phyloP scores from a whole-genome alignment of 2,113 vertebrate genomes.

The Forbesichthys papilliferus region DNA sequence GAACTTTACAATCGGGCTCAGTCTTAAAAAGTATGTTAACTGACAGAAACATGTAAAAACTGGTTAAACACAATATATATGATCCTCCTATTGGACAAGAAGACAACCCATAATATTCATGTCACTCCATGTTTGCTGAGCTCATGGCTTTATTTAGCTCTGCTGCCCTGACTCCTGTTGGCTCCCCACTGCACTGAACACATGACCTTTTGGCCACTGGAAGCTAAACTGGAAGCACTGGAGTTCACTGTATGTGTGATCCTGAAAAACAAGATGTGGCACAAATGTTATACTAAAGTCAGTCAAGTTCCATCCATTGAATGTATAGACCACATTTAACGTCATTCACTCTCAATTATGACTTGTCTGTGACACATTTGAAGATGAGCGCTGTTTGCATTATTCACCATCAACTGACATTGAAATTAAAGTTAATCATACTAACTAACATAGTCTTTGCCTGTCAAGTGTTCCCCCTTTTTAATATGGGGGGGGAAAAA shows the following conservation, averaged over 20 bases:
- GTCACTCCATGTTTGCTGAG: slow-evolving; percentile 65
- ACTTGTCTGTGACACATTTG: no score
- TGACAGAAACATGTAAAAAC: slow-evolving; percentile 15
- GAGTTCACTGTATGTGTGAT: slow-evolving; percentile 16
- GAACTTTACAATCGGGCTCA: no score
- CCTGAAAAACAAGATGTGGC: not conserved
- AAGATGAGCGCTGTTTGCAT: no score
- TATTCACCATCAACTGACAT: not conserved
- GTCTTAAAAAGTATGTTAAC: not conserved
- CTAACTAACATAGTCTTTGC: not conserved
- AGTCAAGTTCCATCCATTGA: no score
- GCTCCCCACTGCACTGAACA: slow-evolving; percentile 48
- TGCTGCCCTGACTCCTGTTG: slow-evolving; percentile 29
- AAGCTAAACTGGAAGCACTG: slow-evolving; percentile 51
- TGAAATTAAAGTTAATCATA: not conserved
- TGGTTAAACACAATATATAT: slow-evolving; percentile 29
- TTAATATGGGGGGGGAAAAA: no score
- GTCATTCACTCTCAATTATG: no score
- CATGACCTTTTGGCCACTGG: slow-evolving; percentile 64
- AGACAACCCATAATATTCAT: slow-evolving; percentile 49
- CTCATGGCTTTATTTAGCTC: slow-evolving; percentile 78
- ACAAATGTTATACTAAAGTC: not conserved
- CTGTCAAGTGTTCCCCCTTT: no score
- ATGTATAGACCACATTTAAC: no score
- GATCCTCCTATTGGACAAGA: slow-evolving; percentile 33